Conservation (phyloP, 2,888 invertebrate species). For the Altica lythri region DNA sequence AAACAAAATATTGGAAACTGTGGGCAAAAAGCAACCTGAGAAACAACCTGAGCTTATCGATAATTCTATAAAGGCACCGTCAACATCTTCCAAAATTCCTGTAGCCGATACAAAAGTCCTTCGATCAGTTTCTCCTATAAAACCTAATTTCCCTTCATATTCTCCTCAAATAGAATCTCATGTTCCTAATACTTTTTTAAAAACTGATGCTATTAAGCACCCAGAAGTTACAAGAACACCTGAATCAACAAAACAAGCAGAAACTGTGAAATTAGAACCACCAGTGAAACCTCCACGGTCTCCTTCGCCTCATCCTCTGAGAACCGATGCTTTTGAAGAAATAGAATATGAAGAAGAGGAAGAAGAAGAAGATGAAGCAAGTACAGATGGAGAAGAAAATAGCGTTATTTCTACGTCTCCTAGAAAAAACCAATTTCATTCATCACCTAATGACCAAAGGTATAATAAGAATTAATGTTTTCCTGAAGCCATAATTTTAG, state of each 20-base stretch:
- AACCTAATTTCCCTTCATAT: no score
- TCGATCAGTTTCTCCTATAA: constrained; percentile 33
- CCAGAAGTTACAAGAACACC: constrained; percentile 19
- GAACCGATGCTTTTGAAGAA: constrained; percentile 45
- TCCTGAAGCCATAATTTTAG: constrained; percentile 7
- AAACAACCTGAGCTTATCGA: constrained; percentile 20
- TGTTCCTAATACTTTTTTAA: neutral
- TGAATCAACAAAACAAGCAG: constrained; percentile 13
- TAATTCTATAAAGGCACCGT: constrained; percentile 35
- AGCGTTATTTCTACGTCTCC: constrained; percentile 42
- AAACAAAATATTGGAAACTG: constrained; percentile 45
- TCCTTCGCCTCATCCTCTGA: constrained; percentile 51
- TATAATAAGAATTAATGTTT: constrained; percentile 4
- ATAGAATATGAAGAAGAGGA: constrained; percentile 48
- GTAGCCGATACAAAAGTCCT: constrained; percentile 36
- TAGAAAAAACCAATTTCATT: constrained; percentile 8
- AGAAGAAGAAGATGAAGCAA: constrained; percentile 42
- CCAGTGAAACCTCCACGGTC: constrained; percentile 50
- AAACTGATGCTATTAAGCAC: neutral
- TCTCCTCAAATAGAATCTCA: constrained; percentile 4
- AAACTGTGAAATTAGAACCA: constrained; percentile 34
- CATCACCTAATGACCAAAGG: constrained; percentile 3
- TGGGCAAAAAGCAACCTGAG: constrained; percentile 38
- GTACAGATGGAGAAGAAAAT: constrained; percentile 40
- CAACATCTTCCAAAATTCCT: constrained; percentile 40